A percentile compares a stretch with the other conserved stretches of the same genome.
Conservation (phyloP, 2,113 vertebrate species). For the Laterallus jamaicensis region DNA sequence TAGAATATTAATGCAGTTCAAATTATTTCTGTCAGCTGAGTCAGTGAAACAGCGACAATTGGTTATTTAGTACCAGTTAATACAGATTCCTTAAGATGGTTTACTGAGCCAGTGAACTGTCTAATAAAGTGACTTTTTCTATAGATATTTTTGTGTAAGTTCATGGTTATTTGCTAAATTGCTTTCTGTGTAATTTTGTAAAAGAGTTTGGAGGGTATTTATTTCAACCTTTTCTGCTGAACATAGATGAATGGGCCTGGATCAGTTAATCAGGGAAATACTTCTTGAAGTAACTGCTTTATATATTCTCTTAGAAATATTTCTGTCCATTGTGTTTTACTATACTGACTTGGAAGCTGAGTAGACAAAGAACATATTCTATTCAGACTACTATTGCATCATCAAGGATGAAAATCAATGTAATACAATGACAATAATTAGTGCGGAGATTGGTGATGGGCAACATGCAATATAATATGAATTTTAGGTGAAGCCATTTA, state of each 20-base stretch:
- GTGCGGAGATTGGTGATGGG: too few species aligned
- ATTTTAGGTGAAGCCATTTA: too few species aligned
- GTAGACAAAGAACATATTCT: neutral
- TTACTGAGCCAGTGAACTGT: constrained; percentile 20
- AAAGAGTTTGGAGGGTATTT: neutral
- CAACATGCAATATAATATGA: too few species aligned
- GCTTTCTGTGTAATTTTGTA: neutral
- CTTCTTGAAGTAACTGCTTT: neutral
- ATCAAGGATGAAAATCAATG: neutral
- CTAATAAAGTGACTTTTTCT: neutral
- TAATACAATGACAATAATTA: neutral
- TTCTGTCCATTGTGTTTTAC: neutral
- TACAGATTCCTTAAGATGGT: neutral
- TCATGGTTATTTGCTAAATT: neutral
- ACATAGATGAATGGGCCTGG: neutral
- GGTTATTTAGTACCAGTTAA: neutral
- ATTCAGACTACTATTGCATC: neutral
- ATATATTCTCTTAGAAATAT: neutral
- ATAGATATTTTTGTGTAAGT: neutral
- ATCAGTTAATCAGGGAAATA: neutral
- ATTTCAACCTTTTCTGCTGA: neutral
- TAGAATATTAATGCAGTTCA: neutral
- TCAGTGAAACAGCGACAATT: neutral
- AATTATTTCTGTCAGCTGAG: neutral
- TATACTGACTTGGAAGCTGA: neutral